Evolutionary conservation across 2,888 invertebrate species (phyloP).

Genomic region (Philhelius pedissequus): DNA sequence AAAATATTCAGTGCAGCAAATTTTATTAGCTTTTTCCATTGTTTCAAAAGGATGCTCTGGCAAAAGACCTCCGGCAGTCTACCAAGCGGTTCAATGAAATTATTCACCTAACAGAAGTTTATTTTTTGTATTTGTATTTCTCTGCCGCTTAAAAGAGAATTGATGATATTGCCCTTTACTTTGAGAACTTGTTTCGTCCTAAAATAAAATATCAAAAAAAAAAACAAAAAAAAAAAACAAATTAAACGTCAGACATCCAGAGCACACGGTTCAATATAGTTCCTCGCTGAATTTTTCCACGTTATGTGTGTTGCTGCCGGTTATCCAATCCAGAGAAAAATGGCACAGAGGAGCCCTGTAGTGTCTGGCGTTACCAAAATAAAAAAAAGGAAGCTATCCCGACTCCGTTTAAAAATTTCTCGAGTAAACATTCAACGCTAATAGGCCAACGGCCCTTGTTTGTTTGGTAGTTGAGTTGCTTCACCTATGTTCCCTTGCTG

Average conservation of each 20-base stretch:
- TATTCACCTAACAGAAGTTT: conserved; percentile 29
- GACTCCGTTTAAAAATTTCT: conserved; percentile 47
- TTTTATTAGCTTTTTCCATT: background rate
- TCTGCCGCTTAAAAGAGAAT: conserved; percentile 42
- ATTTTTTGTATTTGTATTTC: background rate
- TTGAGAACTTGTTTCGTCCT: conserved; percentile 37
- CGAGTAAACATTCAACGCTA: conserved; percentile 58
- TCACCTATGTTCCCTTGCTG: background rate
- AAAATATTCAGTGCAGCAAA: background rate
- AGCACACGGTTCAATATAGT: conserved; percentile 21
- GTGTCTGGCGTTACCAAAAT: conserved; percentile 42
- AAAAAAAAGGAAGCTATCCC: conserved; percentile 26
- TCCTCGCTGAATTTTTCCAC: conserved; percentile 22
- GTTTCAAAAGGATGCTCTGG: background rate
- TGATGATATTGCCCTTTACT: conserved; percentile 51
- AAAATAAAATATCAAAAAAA: conserved; percentile 15
- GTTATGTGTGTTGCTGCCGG: background rate
- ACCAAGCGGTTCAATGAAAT: conserved; percentile 37
- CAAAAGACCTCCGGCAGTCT: conserved; percentile 27
- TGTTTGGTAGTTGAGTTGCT: conserved; percentile 33
- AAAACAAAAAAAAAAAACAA: background rate
- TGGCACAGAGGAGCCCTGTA: background rate
- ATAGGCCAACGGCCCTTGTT: conserved; percentile 59
- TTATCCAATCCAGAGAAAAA: background rate
- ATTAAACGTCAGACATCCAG: conserved; percentile 20